These are phyloP conservation scores for Monochamus alternatus DNA, from an alignment of 2,888 invertebrate genomes.

Conservation along the genomic window DNA sequence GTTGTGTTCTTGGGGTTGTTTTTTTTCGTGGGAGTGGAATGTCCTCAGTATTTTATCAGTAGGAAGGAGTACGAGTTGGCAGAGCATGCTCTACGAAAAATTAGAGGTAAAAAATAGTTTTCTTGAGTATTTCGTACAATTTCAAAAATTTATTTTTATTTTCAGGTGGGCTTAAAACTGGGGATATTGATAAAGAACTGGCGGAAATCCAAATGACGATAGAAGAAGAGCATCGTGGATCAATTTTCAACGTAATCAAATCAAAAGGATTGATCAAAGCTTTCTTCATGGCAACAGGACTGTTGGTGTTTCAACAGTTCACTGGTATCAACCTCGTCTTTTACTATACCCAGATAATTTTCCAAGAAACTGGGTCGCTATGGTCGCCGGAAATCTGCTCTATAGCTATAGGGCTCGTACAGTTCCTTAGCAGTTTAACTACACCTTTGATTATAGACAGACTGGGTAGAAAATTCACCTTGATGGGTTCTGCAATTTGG, in stretches of 20 bases:
- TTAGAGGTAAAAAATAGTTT: constrained; percentile 73
- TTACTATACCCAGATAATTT: constrained; percentile 83
- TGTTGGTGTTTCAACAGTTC: constrained; percentile 61
- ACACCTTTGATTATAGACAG: constrained; percentile 84
- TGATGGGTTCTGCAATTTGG: constrained; percentile 79
- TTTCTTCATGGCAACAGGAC: constrained; percentile 77
- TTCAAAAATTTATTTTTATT: not conserved
- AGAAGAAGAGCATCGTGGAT: not conserved
- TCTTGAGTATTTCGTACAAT: no score
- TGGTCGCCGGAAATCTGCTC: constrained; percentile 77
- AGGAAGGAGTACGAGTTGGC: constrained; percentile 78
- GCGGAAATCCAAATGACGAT: constrained; percentile 18
- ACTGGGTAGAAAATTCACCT: constrained; percentile 80
- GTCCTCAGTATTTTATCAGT: constrained; percentile 80
- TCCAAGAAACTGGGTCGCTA: constrained; percentile 68
- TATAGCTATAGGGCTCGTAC: constrained; percentile 84
- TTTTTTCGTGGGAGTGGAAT: constrained; percentile 86
- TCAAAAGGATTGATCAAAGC: constrained; percentile 83
- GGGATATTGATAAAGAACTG: constrained; percentile 17
- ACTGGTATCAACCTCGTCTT: constrained; percentile 83
- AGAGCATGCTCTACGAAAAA: constrained; percentile 75
- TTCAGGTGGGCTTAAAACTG: constrained; percentile 61
- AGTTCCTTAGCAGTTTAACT: constrained; percentile 80
- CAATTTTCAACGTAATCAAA: constrained; percentile 65
- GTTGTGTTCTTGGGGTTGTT: constrained; percentile 73